phyloP scores from a whole-genome alignment of 1,140 invertebrate genomes.

The Danaus melanippus region DNA sequence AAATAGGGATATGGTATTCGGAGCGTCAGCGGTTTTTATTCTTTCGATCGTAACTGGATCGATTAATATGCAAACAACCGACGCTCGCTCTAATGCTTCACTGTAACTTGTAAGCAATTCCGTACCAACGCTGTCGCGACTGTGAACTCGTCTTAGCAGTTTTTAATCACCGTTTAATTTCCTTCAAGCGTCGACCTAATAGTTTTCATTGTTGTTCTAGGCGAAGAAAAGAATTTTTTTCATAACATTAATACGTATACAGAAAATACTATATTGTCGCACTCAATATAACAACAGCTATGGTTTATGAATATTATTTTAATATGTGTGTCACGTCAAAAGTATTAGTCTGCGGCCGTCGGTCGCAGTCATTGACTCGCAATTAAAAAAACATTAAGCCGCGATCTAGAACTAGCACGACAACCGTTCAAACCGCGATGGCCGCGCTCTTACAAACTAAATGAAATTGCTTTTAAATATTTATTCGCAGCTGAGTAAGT shows the following conservation, averaged over 20 bases:
- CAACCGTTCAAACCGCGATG: conserved; percentile 11
- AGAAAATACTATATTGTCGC: background rate
- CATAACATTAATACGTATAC: background rate
- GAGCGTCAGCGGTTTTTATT: conserved; percentile 27
- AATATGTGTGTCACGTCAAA: background rate
- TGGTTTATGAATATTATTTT: conserved; percentile 3
- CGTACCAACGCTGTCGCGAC: conserved; percentile 39
- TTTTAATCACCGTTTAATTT: too few species aligned
- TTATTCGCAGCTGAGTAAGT: background rate
- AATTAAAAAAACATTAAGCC: conserved; percentile 31
- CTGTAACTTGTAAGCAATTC: conserved; percentile 46
- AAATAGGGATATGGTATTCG: conserved; percentile 57
- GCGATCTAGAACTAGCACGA: conserved; percentile 21
- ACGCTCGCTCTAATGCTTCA: too few species aligned
- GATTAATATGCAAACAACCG: conserved; percentile 1
- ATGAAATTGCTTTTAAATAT: too few species aligned
- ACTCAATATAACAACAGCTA: background rate
- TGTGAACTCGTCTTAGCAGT: conserved; percentile 35
- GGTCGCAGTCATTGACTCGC: conserved; percentile 26
- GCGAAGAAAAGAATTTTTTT: background rate
- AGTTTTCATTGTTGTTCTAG: background rate
- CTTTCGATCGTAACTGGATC: conserved; percentile 4
- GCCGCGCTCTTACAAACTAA: too few species aligned
- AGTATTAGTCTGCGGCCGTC: conserved; percentile 7
- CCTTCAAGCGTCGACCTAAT: background rate